Base-by-base conservation (phyloP, 2,888 invertebrate genomes). In the Rosalia funebris region DNA sequence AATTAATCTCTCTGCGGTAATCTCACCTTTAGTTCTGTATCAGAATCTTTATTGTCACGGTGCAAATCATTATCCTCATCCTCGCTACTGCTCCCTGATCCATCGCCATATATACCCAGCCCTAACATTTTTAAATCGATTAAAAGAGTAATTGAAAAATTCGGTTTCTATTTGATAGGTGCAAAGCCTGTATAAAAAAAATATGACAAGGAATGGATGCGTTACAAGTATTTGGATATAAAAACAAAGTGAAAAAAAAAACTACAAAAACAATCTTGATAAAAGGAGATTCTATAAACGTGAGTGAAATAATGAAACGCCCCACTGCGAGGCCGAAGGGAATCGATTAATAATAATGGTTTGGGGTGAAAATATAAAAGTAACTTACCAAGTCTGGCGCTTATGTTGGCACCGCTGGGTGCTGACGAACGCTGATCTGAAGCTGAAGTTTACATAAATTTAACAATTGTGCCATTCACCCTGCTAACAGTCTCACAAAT, bases 371-470 rank as follows among this genome's bases (percentile, higher is more conserved):
- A 56, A 54, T 34, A 14, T 36, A 57, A 16, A 20, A 52, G 55
- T 56, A 71, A 94, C 95, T 96, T 88, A 96, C 95, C 95, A 81
- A 96, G 90, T 82, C 91, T 91, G 78, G 90, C 89, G 82, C 93
- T 91, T 86, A 95, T 89, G 87, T 94, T 91, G 84, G 94, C 91
- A 79, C 80, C 80, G 76, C 79, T 79, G 75, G 80, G 78, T 79
- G 81, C 80, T 72, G 81, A 76, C 64, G 77, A 75, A 71, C 78
- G 79, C 57, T 76, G 80, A 75, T 79, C 79, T 76, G 79, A 77
- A 77, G 82, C 82, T 82, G 81, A 81, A 81, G 82, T 80, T 81
- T 79, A 79, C 76, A 79, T 76, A 70, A 78, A 76, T 79, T 73
- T 79, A 77, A 76, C 72, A 73, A 78, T 77, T 76, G 79, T 75